Evolutionary conservation across 2,888 invertebrate genomes (phyloP).

Genomic region (Hypomecis punctinalis): DNA sequence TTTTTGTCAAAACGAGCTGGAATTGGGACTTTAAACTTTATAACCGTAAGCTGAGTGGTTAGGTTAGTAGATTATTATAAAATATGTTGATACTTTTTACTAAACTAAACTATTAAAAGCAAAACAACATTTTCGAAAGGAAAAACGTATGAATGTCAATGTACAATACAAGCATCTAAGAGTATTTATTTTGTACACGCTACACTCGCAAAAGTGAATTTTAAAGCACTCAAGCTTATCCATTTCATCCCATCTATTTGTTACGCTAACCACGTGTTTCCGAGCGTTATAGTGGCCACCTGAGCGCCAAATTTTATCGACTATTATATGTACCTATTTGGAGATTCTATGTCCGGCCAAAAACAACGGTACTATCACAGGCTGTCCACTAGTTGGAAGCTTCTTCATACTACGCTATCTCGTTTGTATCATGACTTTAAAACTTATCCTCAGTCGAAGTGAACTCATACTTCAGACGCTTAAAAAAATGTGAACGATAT

Average conservation of each 20-base stretch:
- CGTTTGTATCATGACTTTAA: no score
- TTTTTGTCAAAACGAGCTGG: slow-evolving; percentile 4
- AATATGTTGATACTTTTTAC: no score
- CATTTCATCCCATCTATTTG: background rate
- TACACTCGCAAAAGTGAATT: background rate
- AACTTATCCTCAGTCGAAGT: no score
- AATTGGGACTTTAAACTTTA: background rate
- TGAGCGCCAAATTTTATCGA: slow-evolving; percentile 10
- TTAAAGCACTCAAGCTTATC: background rate
- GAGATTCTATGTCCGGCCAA: slow-evolving; percentile 12
- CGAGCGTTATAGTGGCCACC: slow-evolving; percentile 13
- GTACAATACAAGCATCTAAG: no score
- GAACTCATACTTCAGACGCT: no score
- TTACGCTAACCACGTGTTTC: slow-evolving; percentile 1
- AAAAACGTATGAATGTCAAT: no score
- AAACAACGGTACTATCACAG: slow-evolving; percentile 3
- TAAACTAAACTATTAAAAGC: no score
- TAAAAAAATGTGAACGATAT: no score
- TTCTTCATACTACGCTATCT: background rate
- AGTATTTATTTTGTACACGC: no score
- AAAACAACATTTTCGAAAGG: no score
- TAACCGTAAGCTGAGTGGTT: background rate
- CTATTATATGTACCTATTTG: slow-evolving; percentile 12
- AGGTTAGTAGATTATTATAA: no score
- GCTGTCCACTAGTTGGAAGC: background rate